Evolutionary conservation across 2,113 vertebrate genomes (phyloP), one percentile per base, ranked within the genome.

Genomic region (Fregetta grallaria): DNA sequence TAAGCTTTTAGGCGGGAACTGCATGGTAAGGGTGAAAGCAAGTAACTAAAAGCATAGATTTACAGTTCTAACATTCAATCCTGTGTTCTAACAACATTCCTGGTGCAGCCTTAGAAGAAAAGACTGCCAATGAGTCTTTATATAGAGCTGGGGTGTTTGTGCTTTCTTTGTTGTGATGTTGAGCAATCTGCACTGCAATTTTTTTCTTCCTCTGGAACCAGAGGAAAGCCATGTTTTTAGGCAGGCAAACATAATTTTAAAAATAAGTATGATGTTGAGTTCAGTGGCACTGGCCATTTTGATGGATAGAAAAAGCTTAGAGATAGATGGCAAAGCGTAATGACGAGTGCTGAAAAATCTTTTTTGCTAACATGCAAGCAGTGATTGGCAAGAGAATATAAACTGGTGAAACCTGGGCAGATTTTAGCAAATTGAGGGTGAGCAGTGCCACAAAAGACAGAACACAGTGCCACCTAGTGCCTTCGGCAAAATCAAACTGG

Each of bases 381-480:
- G 42, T 14, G 65, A 53, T 53, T 50, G 88, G 61, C 26, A 53
- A 52, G 32, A 44, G 42, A 32, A 26, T n/a, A 20, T 5, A 49
- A 82, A 80, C 7, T 63, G 66, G 73, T 66, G 80, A 61, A 78
- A 52, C 19, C 15, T n/a, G 67, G 73, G 77, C 56, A 56, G 55
- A 13, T 45, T n/a, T 45, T 49, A 55, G 55, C 34, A 74, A 67
- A 71, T 34, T 15, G 80, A 62, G 56, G 40, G 25, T 32, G n/a
- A 92, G 36, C 53, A 3, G 30, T 19, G 11, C 25, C 36, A 45
- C 68, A 81, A 96, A 95, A 91, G 49, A 29, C 91, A 96, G 87
- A 95, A 65, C 30, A 27, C 77, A 96, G 90, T 70, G 90, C 93
- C 95, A 96, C 94, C 96, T 96, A 95, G 94, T 94, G 97, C 80